A percentile compares a stretch with the other conserved stretches of the same genome.
phyloP scores from a whole-genome alignment of 2,113 vertebrate genomes.

The Myxocyprinus asiaticus region DNA sequence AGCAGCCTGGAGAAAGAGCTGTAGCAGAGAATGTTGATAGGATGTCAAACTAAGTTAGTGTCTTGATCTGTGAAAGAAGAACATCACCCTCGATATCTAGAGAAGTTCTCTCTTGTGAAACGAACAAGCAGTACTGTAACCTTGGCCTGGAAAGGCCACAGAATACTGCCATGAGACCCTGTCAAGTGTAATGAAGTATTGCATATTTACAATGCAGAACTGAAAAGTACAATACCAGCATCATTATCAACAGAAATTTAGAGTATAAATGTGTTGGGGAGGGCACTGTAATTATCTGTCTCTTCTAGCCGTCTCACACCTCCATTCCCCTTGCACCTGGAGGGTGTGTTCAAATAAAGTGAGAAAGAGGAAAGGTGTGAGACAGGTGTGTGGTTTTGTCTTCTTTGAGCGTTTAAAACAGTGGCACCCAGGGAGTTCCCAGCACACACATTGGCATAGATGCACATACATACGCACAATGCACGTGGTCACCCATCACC shows the following conservation, averaged over 20 bases:
- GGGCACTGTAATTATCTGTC: constrained; percentile 13
- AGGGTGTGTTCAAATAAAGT: constrained; percentile 21
- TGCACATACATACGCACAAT: constrained; percentile 27
- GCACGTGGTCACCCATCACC: constrained; percentile 10
- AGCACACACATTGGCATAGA: constrained; percentile 8
- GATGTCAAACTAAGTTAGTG: constrained; percentile 53
- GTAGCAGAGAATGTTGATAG: constrained; percentile 41
- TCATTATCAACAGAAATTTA: not conserved
- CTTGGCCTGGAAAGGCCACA: constrained; percentile 40
- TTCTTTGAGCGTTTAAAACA: constrained; percentile 28
- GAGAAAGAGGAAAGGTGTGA: not conserved
- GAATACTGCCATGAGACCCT: not conserved
- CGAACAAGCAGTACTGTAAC: constrained; percentile 46
- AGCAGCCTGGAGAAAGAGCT: constrained; percentile 21
- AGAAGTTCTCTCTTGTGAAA: constrained; percentile 32
- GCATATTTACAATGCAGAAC: not conserved
- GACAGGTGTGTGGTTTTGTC: constrained; percentile 32
- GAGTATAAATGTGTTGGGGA: not conserved
- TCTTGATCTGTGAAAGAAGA: constrained; percentile 34
- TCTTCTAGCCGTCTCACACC: constrained; percentile 35
- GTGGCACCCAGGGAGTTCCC: constrained; percentile 10
- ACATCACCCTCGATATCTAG: constrained; percentile 48
- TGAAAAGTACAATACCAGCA: not conserved
- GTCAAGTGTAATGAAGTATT: not conserved
- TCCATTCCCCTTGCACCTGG: constrained; percentile 14